phyloP scores from a whole-genome alignment of 2,797 vertebrate species.

The Phylloscopus collybita region DNA sequence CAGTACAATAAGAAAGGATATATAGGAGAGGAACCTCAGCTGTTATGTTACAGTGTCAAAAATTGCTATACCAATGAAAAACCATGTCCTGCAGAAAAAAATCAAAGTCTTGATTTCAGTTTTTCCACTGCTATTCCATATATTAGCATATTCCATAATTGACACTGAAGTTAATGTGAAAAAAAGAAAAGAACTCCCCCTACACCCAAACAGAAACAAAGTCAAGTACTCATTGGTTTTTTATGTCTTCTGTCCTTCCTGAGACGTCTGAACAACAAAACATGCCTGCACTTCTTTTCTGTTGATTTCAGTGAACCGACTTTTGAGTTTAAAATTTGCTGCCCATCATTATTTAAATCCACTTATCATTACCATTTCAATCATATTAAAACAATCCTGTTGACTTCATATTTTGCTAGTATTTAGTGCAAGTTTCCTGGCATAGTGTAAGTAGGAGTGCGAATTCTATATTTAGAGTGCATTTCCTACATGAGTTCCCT shows the following conservation, averaged over 20 bases:
- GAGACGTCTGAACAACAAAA: neutral
- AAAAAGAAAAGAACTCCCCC: rapidly evolving
- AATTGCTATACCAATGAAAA: neutral
- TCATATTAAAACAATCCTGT: neutral
- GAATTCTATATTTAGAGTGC: neutral
- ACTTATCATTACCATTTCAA: neutral
- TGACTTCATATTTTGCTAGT: neutral
- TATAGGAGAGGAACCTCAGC: neutral
- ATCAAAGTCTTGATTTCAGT: neutral
- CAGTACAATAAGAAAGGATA: neutral
- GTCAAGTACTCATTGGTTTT: neutral
- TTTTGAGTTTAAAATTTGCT: neutral
- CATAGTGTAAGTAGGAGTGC: neutral
- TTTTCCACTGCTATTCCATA: neutral
- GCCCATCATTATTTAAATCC: neutral
- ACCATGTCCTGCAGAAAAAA: neutral
- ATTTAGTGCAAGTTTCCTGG: neutral
- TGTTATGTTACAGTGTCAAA: neutral
- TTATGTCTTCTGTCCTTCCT: neutral
- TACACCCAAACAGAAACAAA: neutral
- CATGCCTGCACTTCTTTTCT: rapidly evolving
- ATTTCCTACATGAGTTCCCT: neutral
- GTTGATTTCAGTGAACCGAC: neutral
- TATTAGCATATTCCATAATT: neutral
- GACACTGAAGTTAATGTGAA: neutral